Conservation (phyloP, 2,888 invertebrate species). For the Leptopilina myrica region DNA sequence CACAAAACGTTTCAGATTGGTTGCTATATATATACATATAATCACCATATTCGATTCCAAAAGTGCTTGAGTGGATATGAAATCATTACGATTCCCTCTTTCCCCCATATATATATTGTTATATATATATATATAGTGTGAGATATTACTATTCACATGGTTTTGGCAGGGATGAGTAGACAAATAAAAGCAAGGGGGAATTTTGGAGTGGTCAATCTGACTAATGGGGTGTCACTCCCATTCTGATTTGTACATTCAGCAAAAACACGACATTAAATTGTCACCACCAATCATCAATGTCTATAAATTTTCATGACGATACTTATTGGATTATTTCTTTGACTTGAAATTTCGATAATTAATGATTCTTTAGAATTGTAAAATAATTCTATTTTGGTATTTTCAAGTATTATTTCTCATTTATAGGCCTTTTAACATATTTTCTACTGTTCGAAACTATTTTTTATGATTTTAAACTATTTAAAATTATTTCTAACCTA, state of each 20-base stretch:
- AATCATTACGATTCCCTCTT: conserved; percentile 25
- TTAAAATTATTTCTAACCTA: too few relatives aligned
- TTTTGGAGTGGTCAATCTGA: conserved; percentile 23
- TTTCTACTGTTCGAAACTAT: too few relatives aligned
- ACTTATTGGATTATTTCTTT: neutral
- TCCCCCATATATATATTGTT: neutral
- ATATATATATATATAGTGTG: neutral
- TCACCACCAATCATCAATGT: neutral
- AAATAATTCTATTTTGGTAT: too few relatives aligned
- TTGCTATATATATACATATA: neutral
- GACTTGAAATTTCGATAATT: too few relatives aligned
- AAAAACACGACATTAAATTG: conserved; percentile 35
- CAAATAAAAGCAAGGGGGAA: conserved; percentile 23
- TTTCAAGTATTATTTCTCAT: too few relatives aligned
- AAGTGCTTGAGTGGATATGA: conserved; percentile 25
- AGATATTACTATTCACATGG: conserved; percentile 33
- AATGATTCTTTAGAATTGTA: too few relatives aligned
- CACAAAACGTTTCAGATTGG: neutral
- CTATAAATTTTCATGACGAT: neutral
- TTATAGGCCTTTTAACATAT: too few relatives aligned
- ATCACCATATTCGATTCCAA: conserved; percentile 29
- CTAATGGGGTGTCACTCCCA: conserved; percentile 28
- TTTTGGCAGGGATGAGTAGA: conserved; percentile 31
- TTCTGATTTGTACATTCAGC: conserved; percentile 26
- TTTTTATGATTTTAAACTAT: too few relatives aligned